Evolutionary conservation across 2,113 vertebrate species (phyloP).

Genomic region (Thalassoma bifasciatum): DNA sequence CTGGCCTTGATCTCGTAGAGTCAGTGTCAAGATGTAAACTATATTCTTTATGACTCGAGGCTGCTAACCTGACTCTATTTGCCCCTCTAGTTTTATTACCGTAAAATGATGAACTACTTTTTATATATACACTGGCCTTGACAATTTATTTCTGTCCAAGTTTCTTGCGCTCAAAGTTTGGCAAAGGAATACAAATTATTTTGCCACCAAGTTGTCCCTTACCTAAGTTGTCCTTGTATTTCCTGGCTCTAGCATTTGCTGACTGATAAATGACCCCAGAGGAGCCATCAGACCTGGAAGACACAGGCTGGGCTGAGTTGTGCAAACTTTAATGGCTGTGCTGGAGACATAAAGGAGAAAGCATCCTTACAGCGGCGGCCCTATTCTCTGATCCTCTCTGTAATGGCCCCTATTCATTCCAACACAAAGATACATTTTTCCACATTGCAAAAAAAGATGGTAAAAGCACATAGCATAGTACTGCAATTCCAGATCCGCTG

Average conservation of each 20-base stretch:
- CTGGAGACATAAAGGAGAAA: conserved; percentile 43
- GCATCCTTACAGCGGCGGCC: conserved; percentile 24
- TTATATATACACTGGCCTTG: not conserved
- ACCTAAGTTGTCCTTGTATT: conserved; percentile 43
- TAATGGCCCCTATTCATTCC: conserved; percentile 27
- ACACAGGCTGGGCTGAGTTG: conserved; percentile 34
- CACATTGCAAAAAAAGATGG: conserved; percentile 3
- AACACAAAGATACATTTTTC: conserved; percentile 26
- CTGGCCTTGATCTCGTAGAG: too few relatives aligned
- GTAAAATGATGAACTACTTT: not conserved
- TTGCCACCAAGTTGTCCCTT: conserved; percentile 36
- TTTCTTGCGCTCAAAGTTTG: conserved; percentile 43
- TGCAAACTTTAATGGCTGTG: conserved; percentile 40
- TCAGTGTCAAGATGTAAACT: too few relatives aligned
- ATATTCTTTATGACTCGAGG: too few relatives aligned
- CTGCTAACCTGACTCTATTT: not conserved
- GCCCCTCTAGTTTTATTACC: not conserved
- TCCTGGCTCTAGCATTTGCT: conserved; percentile 28
- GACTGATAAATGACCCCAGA: conserved; percentile 62
- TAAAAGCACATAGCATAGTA: not conserved
- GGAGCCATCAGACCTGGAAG: conserved; percentile 47
- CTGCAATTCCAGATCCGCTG: conserved; percentile 13
- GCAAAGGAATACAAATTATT: conserved; percentile 24
- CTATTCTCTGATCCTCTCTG: conserved; percentile 23
- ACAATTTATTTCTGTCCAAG: conserved; percentile 10